Base-by-base conservation (phyloP, 2,888 invertebrate genomes). In the Brachycybe producta region DNA sequence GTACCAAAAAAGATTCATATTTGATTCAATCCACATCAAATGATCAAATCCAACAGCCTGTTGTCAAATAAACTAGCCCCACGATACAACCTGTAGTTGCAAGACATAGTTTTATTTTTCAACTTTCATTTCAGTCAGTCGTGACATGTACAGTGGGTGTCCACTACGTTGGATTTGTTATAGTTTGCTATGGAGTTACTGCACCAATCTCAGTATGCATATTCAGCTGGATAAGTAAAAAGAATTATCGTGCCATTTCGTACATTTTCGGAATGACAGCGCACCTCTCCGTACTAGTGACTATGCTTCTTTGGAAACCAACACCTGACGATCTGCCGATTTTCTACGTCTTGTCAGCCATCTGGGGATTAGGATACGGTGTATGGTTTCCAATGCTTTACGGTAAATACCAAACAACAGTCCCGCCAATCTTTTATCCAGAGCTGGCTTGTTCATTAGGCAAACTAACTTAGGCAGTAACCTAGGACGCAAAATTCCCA, bases 271-370 rank as follows among this genome's bases (percentile, higher is more conserved):
- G 41, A 3, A 41, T 11, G 7, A 1, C 34, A 17, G 49, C 49
- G 5, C 49, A 49, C 34, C n/a, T 49, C 23, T 49, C 41, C 41
- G 34, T 34, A 17, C 41, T 34, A 24, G 30, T 49, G 13, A 27
- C 23, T 7, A 23, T 49, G 24, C 24, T 49, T 5, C 34, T 32
- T 17, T 49, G 49, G 49, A 40, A 30, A 24, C 49, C 49, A 11
- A 30, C 42, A n/a, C 27, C 49, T 5, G 24, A 19, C n/a, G 42
- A 49, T 27, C 52, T 52, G 1, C 28, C 53, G 15, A 52, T 54
- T 2, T 45, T 55, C 5, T 46, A 51, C 24, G 42, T 57, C 21
- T 24, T 50, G n/a, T 34, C 55, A 28, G 56, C 49, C 30, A 46
- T 55, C 17, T 44, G 55, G 39, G 51, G 51, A 2, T 19, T 23